Base-by-base conservation (phyloP, 2,113 vertebrate species). In the Mormyrus iriodes region DNA sequence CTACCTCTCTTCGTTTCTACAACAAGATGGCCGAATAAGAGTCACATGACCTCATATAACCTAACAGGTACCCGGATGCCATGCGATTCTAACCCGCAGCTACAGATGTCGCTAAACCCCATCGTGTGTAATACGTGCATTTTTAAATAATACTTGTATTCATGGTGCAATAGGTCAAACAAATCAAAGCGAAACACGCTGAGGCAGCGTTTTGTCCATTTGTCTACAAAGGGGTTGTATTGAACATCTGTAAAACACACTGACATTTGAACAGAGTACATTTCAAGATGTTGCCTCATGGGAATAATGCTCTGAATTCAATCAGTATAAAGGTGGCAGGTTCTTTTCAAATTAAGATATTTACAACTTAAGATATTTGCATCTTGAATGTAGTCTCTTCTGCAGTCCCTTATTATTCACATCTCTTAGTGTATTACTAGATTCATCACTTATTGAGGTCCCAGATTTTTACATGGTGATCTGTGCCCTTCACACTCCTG, bases 1-100 rank as follows among this genome's bases (percentile, higher is more conserved):
- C 90, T 89, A 91, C 91, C 93, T 92, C 93, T 91, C 90, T 93
- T 91, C 93, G 93, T 94, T 93, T 95, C 93, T 95, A 90, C 89
- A 90, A 96, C 95, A 96, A 96, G 96, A 96, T 96, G 96, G 95
- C 95, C 95, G 95, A 93, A 92, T 82, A n/a, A 7, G 10, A 88
- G 94, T 96, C 95, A 96, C 95, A 90, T 96, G 96, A 96, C 95
- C 86, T 10, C 89, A 90, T 92, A 89, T 92, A 86, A 65, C 89
- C 89, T 76, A 88, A 85, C 86, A 91, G 93, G 91, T 93, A 89
- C 93, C 95, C 93, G 94, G 94, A 94, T 93, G 93, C 24, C 13
- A 10, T 52, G 58, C 35, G 73, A 90, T 58, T 31, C 55, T 61
- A 39, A 1, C 89, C 35, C 27, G 13, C 61, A 65, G 82, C 46